Conservation (phyloP, 2,113 vertebrate species). For the Hemichromis elongatus region DNA sequence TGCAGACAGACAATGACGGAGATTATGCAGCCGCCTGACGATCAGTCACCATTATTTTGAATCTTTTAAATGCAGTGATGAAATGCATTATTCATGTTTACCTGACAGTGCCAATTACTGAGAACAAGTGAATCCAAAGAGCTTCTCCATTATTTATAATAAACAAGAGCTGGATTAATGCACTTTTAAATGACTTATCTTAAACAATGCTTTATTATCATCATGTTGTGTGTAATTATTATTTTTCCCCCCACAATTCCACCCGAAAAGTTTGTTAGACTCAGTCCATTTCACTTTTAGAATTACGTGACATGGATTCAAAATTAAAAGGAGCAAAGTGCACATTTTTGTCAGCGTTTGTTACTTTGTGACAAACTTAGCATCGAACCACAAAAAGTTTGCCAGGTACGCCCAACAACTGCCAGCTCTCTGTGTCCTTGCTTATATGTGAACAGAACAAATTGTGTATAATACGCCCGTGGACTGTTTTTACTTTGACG, state of each 20-base stretch:
- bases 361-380: neutral
- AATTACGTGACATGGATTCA: fast-evolving
- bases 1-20: neutral
- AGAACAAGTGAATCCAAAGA: neutral
- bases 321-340: neutral
- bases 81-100: neutral
- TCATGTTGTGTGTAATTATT: neutral
- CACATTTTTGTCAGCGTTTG: neutral
- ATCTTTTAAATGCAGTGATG: neutral
- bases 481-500: neutral
- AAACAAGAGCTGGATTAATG: neutral
- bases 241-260: neutral
- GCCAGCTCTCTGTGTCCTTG: neutral
- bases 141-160: neutral
- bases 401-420: neutral
- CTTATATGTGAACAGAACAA: neutral
- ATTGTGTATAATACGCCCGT: neutral
- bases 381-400: neutral
- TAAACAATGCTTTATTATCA: neutral
- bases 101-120: neutral
- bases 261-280: neutral
- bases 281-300: neutral
- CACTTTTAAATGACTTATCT: neutral
- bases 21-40: fast-evolving
- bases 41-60: neutral